phyloP scores from a whole-genome alignment of 2,888 invertebrate genomes.

The Drosophila quasianomalipes region DNA sequence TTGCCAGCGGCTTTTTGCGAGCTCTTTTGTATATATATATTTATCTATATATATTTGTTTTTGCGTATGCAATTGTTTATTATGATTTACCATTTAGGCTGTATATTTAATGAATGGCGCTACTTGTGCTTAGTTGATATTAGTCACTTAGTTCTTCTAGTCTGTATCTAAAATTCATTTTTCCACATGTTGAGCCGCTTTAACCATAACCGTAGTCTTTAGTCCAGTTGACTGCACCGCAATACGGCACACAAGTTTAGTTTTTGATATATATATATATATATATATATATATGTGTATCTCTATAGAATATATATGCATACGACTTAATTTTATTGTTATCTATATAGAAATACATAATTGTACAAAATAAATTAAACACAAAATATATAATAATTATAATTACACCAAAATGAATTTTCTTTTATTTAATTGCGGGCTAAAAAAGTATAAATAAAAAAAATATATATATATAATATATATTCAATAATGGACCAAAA shows the following conservation, averaged over 20 bases:
- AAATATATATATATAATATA: background rate
- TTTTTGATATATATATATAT: constrained; percentile 36
- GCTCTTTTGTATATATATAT: constrained; percentile 35
- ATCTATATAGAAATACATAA: constrained; percentile 62
- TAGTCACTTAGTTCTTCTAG: constrained; percentile 80
- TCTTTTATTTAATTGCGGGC: background rate
- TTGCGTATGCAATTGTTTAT: constrained; percentile 35
- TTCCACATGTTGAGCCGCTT: constrained; percentile 51
- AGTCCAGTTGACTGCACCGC: constrained; percentile 57
- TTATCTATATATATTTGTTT: background rate
- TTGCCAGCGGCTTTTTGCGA: constrained; percentile 43
- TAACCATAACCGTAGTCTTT: constrained; percentile 26
- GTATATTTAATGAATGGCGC: constrained; percentile 65
- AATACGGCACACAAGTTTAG: constrained; percentile 46
- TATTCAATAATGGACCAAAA: background rate
- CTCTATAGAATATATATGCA: constrained; percentile 28
- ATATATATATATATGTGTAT: constrained; percentile 19
- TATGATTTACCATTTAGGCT: constrained; percentile 52
- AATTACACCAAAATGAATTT: constrained; percentile 55
- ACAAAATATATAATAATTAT: constrained; percentile 62
- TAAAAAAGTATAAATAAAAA: background rate
- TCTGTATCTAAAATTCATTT: constrained; percentile 70
- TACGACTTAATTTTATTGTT: constrained; percentile 59
- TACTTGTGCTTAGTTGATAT: constrained; percentile 76
- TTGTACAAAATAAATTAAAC: constrained; percentile 77